These are phyloP conservation scores for Mormyrus hasselquistii DNA, from an alignment of 2,797 vertebrate species.

Conservation along the genomic window DNA sequence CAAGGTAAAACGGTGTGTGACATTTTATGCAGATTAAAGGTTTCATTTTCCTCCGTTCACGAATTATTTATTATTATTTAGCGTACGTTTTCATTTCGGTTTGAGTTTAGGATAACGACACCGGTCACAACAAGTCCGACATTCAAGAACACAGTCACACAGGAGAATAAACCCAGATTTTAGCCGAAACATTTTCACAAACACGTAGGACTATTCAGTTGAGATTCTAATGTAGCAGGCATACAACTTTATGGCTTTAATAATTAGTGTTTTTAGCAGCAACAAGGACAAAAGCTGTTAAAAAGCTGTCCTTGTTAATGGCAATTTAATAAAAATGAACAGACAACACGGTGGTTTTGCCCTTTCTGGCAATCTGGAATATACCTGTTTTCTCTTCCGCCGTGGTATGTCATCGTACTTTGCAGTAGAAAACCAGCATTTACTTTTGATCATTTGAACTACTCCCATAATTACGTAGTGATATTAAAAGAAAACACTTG, in stretches of 20 bases:
- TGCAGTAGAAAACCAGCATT: neutral
- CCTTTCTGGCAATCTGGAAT: neutral
- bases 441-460: neutral
- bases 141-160: neutral
- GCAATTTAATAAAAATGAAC: neutral
- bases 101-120: neutral
- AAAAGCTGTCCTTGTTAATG: neutral
- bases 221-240: neutral
- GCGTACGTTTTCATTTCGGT: neutral
- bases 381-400: neutral
- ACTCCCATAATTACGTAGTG: neutral
- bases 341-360: neutral
- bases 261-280: neutral
- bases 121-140: neutral
- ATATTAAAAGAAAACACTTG: neutral
- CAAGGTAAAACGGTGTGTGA: neutral
- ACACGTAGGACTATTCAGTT: neutral
- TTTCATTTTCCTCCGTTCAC: neutral
- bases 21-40: neutral
- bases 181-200: neutral
- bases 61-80: neutral
- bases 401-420: too few relatives aligned
- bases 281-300: neutral
- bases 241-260: neutral
- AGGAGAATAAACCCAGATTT: neutral